Percentiles rank a stretch among this genome's conserved stretches.
Evolutionary conservation across 2,113 vertebrate genomes (phyloP).

Genomic region (Trichechus manatus): DNA sequence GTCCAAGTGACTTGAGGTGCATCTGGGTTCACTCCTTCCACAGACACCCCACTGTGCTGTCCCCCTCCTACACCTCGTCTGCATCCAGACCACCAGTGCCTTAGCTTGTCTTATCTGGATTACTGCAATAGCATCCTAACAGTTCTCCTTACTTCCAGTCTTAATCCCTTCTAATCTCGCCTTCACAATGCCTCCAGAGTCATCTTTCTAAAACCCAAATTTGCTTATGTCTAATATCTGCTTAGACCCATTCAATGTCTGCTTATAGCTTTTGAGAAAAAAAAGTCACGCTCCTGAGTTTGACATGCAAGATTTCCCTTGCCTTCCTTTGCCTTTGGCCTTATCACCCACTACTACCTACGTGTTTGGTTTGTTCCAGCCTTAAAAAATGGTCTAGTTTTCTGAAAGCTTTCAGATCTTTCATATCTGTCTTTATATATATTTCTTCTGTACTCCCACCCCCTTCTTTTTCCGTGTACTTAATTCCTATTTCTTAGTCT

Average conservation of each 20-base stretch:
- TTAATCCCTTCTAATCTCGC: not conserved
- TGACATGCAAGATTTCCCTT: not conserved
- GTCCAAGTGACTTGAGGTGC: accelerated
- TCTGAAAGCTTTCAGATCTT: not conserved
- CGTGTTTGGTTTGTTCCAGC: not conserved
- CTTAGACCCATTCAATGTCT: not conserved
- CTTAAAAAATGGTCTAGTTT: not conserved
- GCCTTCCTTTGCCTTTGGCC: not conserved
- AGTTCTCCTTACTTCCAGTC: not conserved
- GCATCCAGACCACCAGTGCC: accelerated
- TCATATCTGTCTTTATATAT: not conserved
- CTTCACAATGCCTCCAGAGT: not conserved
- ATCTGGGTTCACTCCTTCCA: not conserved
- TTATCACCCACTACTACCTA: not conserved
- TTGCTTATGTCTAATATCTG: not conserved
- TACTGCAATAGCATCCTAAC: too few species aligned
- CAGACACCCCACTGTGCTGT: not conserved
- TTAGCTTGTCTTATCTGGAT: not conserved
- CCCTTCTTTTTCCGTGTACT: not conserved
- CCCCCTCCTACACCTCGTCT: too few species aligned
- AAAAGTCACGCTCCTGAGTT: not conserved
- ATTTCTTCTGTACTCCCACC: not conserved
- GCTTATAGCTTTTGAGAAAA: not conserved
- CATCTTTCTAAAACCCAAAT: not conserved
- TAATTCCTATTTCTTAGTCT: not conserved